Base-by-base conservation (phyloP, 2,113 vertebrate genomes). In the Elgaria multicarinata region DNA sequence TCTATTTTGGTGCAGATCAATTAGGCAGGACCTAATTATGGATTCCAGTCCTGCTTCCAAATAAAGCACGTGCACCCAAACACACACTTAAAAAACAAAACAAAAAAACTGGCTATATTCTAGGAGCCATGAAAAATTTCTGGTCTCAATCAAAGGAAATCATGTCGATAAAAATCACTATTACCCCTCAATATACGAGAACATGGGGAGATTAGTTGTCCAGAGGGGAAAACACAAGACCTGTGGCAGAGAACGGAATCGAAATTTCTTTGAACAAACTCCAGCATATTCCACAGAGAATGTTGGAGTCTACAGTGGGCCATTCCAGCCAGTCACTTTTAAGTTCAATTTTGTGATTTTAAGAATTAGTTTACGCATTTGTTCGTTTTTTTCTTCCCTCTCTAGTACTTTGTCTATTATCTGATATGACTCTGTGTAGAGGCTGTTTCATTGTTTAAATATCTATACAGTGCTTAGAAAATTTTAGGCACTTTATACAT, bases 201-300 rank as follows among this genome's bases (percentile, higher is more conserved):
- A 83, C 72, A 64, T 46, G 55, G 14, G 62, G 5, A 75, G 1
- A 2, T 10, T 24, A 31, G n/a, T 72, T 74, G 53, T 14, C 44
- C 82, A 74, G 79, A 55, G 42, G 24, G 33, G 74, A 44, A 14
- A 42, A 9, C 58, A 53, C 44, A 72, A 85, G 31, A 9, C 4
- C 82, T 74, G 50, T 16, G 71, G 44, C 77, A 39, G 85, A 39
- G 75, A 91, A 85, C 85, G 6, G 78, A 69, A 80, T 5, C 50
- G 26, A 53, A 64, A 44, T 78, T 71, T 85, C 62, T 7, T 44
- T 76, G 33, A 64, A 6, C 16, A 66, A 24, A 33, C 20, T 71
- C 44, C 39, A 72, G 3, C 33, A 62, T 85, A 53, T 16, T 55
- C 28, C 6, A 53, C 20, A 14, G 13, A 44, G 31, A 44, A 0